Evolutionary conservation across 2,888 invertebrate species (phyloP), one percentile per base, ranked within the genome.

Genomic region (Rhagium mordax): DNA sequence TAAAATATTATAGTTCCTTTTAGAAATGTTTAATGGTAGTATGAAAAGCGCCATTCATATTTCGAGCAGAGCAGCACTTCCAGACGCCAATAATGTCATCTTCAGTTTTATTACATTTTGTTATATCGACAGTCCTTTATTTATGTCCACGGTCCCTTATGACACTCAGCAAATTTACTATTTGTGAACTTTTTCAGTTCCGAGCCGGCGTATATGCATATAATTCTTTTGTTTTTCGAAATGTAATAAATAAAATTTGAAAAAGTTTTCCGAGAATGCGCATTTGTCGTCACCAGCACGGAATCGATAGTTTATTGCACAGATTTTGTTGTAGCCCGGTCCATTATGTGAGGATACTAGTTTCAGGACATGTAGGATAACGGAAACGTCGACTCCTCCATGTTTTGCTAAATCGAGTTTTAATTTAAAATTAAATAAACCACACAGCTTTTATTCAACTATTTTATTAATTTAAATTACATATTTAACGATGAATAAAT

Each of bases 81-180:
- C 29, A 27, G 27, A 59, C 33, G 18, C 59, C 59, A 59, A 59
- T 59, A 59, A 59, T 59, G 27, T 59, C 59, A 18, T 59, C 59
- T 59, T 29, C 59, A 59, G 59, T 59, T 59, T 59, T 59, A 59
- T 59, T 59, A 18, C 33, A 33, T 59, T 59, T 59, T 59, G 24
- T 59, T 59, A 59, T 33, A 33, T 59, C 59, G 33, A 33, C 59
- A 59, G 16, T 59, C 29, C 18, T 29, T 59, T 51, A 59, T 59
- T 27, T 24, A 16, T 27, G 59, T 27, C 18, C 29, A 27, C 16
- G 24, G 59, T 16, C 29, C n/a, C 24, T 59, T 59, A 59, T 33
- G 29, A 27, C 18, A 27, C 10, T 15, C 33, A 7, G 27, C 16
- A 27, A 59, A 33, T 59, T 59, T 27, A 33, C 16, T 33, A 33